These are phyloP conservation scores for Aldrovandia affinis DNA, from an alignment of 2,797 vertebrate species.

Conservation along the genomic window DNA sequence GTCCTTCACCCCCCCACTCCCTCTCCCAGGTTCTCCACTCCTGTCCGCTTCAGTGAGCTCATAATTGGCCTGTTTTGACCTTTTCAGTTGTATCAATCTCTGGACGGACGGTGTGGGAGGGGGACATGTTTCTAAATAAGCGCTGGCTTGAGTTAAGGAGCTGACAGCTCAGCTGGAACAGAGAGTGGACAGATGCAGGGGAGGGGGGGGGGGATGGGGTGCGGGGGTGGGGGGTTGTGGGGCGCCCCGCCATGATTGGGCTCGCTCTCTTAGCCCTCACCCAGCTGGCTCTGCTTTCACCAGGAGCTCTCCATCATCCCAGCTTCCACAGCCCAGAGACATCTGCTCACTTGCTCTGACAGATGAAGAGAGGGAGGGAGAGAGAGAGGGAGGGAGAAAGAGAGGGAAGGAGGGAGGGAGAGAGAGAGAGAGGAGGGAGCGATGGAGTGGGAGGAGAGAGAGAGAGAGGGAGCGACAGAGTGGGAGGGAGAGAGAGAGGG, in stretches of 20 bases:
- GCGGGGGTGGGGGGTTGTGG: constrained; percentile 49
- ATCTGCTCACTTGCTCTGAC: constrained; percentile 81
- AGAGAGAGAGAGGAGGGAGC: not conserved
- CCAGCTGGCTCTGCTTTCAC: constrained; percentile 70
- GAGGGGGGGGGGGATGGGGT: constrained; percentile 47
- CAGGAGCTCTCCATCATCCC: constrained; percentile 72
- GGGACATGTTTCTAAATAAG: constrained; percentile 69
- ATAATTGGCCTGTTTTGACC: constrained; percentile 68
- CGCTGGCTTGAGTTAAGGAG: constrained; percentile 54
- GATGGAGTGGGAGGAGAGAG: not conserved
- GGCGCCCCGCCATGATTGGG: constrained; percentile 56
- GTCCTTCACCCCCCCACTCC: not conserved
- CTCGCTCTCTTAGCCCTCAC: constrained; percentile 33
- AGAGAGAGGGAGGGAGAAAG: not conserved
- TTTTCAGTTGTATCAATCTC: constrained; percentile 59
- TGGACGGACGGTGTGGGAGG: constrained; percentile 58
- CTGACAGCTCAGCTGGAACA: constrained; percentile 38
- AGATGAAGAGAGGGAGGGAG: not conserved
- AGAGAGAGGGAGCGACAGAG: not conserved
- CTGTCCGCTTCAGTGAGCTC: constrained; percentile 61
- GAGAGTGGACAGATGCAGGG: constrained; percentile 41
- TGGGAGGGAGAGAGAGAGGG: not conserved
- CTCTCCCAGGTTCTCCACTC: constrained; percentile 9
- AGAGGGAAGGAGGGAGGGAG: not conserved
- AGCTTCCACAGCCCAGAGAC: constrained; percentile 76